Evolutionary conservation across 2,888 invertebrate species (phyloP).

Genomic region (Tanypteryx hageni): DNA sequence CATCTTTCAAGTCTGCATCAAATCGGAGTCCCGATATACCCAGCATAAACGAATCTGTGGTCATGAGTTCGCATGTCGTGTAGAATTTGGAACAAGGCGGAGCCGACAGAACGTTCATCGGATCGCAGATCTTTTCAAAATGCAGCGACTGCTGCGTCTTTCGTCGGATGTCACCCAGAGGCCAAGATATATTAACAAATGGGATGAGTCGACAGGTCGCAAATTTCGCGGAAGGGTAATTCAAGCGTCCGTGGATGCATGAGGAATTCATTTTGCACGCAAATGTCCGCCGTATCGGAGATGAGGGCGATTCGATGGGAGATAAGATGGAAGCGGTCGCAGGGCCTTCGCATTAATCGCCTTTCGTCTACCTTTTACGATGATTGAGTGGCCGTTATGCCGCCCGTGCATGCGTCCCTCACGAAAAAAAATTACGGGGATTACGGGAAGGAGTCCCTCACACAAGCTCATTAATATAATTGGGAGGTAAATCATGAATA

Average conservation of each 20-base stretch:
- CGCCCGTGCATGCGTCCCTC: neutral
- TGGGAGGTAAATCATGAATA: neutral
- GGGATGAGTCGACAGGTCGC: neutral
- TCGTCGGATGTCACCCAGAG: too few species aligned
- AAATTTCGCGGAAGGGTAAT: slow-evolving; percentile 13
- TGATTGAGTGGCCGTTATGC: neutral
- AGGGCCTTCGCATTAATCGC: neutral
- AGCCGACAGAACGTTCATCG: too few species aligned
- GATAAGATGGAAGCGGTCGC: neutral
- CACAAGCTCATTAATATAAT: neutral
- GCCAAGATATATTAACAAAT: too few species aligned
- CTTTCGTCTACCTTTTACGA: neutral
- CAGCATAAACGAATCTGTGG: too few species aligned
- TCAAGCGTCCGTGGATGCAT: neutral
- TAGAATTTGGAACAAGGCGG: too few species aligned
- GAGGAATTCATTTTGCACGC: neutral
- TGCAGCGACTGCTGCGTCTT: too few species aligned
- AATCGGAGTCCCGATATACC: too few species aligned
- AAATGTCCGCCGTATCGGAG: neutral
- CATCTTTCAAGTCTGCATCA: too few species aligned
- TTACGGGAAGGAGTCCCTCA: neutral
- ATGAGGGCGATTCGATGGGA: slow-evolving; percentile 21
- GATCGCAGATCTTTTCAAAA: too few species aligned
- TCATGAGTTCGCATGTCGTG: too few species aligned
- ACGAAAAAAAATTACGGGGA: neutral